Evolutionary conservation across 2,797 vertebrate genomes (phyloP).

Genomic region (Cyclura pinguis): DNA sequence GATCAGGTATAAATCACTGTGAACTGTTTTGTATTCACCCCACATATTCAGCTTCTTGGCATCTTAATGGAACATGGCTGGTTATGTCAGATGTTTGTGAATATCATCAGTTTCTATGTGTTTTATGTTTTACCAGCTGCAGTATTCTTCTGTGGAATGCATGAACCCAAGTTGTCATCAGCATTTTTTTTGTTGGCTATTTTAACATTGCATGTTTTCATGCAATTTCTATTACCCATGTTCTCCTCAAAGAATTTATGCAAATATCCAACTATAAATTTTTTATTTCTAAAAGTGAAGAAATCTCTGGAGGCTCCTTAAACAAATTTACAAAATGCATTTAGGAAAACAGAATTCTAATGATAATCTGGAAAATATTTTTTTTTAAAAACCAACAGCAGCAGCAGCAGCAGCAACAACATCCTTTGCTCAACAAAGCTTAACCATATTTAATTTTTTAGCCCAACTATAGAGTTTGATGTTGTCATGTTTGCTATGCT

Average conservation of each 20-base stretch:
- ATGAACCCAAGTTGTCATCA: neutral
- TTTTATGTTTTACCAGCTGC: slow-evolving; percentile 57
- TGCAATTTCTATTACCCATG: slow-evolving; percentile 19
- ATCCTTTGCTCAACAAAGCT: neutral
- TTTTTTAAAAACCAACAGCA: neutral
- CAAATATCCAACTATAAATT: slow-evolving; percentile 14
- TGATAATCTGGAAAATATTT: slow-evolving; percentile 29
- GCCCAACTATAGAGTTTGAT: slow-evolving; percentile 50
- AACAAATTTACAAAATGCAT: slow-evolving; percentile 17
- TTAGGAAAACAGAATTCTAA: slow-evolving; percentile 23
- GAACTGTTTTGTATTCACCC: slow-evolving; percentile 76
- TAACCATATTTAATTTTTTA: slow-evolving; percentile 39
- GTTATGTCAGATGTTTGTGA: slow-evolving; percentile 59
- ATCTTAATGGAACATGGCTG: slow-evolving; percentile 58
- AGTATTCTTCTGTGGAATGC: neutral
- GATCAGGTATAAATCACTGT: slow-evolving; percentile 76
- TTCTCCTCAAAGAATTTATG: slow-evolving; percentile 26
- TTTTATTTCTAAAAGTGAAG: neutral
- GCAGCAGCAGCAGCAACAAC: neutral
- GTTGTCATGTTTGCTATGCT: slow-evolving; percentile 57
- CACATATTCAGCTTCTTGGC: slow-evolving; percentile 52
- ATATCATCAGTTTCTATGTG: slow-evolving; percentile 60
- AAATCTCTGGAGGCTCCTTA: slow-evolving; percentile 21
- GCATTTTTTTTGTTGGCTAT: neutral
- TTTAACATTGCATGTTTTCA: slow-evolving; percentile 27